Evolutionary conservation across 2,113 vertebrate genomes (phyloP), one percentile per base, ranked within the genome.

Genomic region (Syngnathus scovelli): DNA sequence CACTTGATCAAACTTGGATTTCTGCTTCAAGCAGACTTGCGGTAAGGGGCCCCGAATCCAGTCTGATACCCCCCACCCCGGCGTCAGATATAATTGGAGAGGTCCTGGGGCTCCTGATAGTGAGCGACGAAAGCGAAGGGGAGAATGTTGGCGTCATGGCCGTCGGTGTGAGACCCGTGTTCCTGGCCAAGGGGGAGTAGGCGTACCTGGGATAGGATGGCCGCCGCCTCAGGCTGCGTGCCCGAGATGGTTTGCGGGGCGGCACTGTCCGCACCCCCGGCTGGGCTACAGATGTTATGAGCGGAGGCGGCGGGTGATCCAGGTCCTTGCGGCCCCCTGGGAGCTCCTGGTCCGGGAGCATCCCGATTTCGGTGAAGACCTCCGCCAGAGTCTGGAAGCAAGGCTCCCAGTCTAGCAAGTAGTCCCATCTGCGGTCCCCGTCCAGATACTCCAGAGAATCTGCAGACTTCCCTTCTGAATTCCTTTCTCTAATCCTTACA

Each of bases 261-360:
- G 92, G 92, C 6, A 96, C 91, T 21, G 94, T 91, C 78, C 92
- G 92, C 78, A 96, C 82, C 60, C 93, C 95, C 27, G 93, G 91
- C 63, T 95, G 93, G 64, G 94, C 94, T 68, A 96, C 83, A 15
- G 92, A 92, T 0, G 94, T 96, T 78, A 98, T 93, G 70, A 98
- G 87, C 58, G 95, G 94, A 0, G 95, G 95, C 15, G 95, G 95
- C 15, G 93, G 94, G 12, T 92, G 87, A 86, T 85, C 81, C 23
- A 91, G 79, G 44, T 81, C 75, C 62, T 90, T 74, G 67, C 59
- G 61, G 15, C 81, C 68, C 11, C 80, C 61, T 66, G 85, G 83
- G 55, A 90, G 39, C 8, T 85, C 90, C 79, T 96, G 92, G n/a
- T 96, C 93, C 48, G 93, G 90, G 27, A 98, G 91, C 87, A 92